These are phyloP conservation scores for Myripristis jacobus DNA, from an alignment of 2,797 vertebrate genomes.

Conservation along the genomic window DNA sequence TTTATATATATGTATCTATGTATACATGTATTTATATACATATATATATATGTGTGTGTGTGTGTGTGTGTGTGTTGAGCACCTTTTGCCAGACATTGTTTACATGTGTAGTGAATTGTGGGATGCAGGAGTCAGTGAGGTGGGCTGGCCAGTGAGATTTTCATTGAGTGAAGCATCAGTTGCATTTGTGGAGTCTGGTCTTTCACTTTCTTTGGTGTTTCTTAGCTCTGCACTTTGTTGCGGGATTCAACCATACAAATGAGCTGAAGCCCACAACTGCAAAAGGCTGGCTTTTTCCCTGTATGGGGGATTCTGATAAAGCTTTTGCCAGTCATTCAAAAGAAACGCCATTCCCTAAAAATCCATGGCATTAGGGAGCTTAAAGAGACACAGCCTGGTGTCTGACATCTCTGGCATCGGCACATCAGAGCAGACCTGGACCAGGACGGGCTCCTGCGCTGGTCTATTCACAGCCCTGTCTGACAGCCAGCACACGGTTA, in stretches of 20 bases:
- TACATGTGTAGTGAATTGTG: slow-evolving; percentile 55
- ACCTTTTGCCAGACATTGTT: slow-evolving; percentile 58
- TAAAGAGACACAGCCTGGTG: slow-evolving; percentile 27
- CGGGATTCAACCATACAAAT: slow-evolving; percentile 67
- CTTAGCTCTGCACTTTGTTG: slow-evolving; percentile 47
- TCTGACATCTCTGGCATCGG: slow-evolving; percentile 49
- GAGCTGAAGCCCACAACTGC: slow-evolving; percentile 57
- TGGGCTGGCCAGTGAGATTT: slow-evolving; percentile 60
- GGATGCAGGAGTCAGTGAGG: slow-evolving; percentile 56
- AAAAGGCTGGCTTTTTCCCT: slow-evolving; percentile 29
- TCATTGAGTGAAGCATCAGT: slow-evolving; percentile 59
- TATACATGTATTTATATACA: too few relatives aligned
- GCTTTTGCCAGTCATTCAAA: slow-evolving; percentile 50
- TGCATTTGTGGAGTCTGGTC: slow-evolving; percentile 57
- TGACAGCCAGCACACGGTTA: slow-evolving; percentile 65
- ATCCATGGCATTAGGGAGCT: slow-evolving; percentile 41
- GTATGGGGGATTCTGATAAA: slow-evolving; percentile 35
- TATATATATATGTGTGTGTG: too few relatives aligned
- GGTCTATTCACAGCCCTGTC: slow-evolving; percentile 58
- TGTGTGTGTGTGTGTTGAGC: slow-evolving; percentile 25
- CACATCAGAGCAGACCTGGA: slow-evolving; percentile 17
- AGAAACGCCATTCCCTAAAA: slow-evolving; percentile 35
- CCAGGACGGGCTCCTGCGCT: slow-evolving; percentile 35
- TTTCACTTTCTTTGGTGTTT: slow-evolving; percentile 27
- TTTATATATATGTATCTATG: too few relatives aligned